Percentiles rank a stretch among this genome's conserved stretches.
These are phyloP conservation scores for Trachelus troglodyta DNA, from an alignment of 2,888 invertebrate species.

Conservation along the genomic window DNA sequence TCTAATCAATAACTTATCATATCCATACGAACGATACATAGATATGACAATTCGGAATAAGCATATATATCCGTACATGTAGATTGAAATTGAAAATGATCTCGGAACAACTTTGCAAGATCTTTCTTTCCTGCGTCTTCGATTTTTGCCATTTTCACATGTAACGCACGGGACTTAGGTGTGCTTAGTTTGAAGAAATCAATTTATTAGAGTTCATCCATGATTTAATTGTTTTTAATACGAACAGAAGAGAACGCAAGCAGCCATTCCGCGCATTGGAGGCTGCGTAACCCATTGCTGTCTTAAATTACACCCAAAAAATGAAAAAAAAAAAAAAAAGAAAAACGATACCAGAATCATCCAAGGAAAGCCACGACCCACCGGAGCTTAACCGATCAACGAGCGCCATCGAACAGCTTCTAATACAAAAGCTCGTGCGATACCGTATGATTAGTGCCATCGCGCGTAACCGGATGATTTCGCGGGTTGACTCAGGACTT, in stretches of 20 bases:
- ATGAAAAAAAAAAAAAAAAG: neutral
- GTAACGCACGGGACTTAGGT: neutral
- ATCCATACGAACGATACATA: neutral
- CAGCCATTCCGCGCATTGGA: neutral
- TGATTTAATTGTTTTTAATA: slow-evolving; percentile 40
- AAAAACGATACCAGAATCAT: neutral
- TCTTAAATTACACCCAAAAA: neutral
- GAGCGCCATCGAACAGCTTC: neutral
- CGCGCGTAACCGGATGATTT: neutral
- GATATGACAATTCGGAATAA: neutral
- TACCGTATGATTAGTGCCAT: neutral
- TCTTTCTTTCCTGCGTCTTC: neutral
- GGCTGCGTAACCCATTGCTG: neutral
- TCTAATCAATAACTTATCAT: neutral
- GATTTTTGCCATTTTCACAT: neutral
- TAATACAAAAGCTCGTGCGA: neutral
- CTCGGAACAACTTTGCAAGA: neutral
- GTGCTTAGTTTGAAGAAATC: slow-evolving; percentile 41
- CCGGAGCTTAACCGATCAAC: neutral
- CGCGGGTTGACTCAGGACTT: neutral
- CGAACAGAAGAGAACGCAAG: slow-evolving; percentile 53
- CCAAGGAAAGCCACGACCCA: neutral
- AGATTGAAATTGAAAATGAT: neutral
- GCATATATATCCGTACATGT: neutral
- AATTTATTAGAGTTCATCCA: slow-evolving; percentile 59